Conservation (phyloP, 2,797 vertebrate species). For the Oophaga sylvatica region DNA sequence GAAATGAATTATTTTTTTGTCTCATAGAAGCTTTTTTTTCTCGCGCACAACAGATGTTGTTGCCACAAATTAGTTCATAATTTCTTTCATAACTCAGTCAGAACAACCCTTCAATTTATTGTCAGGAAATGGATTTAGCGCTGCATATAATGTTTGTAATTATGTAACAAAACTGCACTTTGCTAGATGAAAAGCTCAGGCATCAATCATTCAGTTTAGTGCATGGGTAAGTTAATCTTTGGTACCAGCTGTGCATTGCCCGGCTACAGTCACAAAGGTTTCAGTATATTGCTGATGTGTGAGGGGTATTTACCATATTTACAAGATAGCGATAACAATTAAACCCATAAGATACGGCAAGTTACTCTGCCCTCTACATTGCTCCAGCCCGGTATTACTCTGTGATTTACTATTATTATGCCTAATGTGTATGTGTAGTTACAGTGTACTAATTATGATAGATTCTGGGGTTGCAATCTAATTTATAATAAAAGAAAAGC, state of each 20-base stretch:
- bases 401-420: not conserved
- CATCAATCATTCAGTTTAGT: constrained; percentile 70
- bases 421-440: not conserved
- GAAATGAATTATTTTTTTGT: constrained; percentile 66
- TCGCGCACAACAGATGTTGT: constrained; percentile 72
- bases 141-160: constrained; percentile 73
- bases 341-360: constrained; percentile 33
- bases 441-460: not conserved
- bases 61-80: constrained; percentile 77
- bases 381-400: not conserved
- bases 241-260: constrained; percentile 66
- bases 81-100: constrained; percentile 76
- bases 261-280: constrained; percentile 42
- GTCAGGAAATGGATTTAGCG: constrained; percentile 71
- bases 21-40: constrained; percentile 62
- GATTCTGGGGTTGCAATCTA: not conserved
- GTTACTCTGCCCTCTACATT: not conserved
- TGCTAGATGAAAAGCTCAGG: constrained; percentile 67
- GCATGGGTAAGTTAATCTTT: constrained; percentile 72
- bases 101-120: constrained; percentile 74
- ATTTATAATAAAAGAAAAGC: not conserved
- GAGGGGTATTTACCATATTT: not conserved
- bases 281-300: constrained; percentile 13
- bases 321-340: constrained; percentile 36
- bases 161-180: constrained; percentile 72